Percentiles rank a stretch among this genome's conserved stretches.
Evolutionary conservation across 2,113 vertebrate genomes (phyloP).

Genomic region (Ivindomyrus marchei): DNA sequence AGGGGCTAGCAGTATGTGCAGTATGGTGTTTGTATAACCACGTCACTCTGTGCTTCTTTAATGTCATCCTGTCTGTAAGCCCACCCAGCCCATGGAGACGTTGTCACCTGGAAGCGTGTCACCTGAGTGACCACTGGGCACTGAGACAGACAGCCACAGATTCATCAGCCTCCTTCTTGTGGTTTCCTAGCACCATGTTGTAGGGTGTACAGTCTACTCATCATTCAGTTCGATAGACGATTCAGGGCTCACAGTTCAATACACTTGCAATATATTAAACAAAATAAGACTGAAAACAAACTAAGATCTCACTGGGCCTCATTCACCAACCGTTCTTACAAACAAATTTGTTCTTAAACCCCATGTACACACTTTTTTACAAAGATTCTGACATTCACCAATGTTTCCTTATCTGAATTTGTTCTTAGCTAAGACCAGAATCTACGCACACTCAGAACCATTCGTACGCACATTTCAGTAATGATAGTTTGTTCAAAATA

Average conservation of each 20-base stretch:
- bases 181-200: not conserved
- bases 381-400: no score
- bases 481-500: no score
- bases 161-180: not conserved
- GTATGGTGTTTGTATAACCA: constrained; percentile 77
- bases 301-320: not conserved
- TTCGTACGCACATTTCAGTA: no score
- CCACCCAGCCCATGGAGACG: not conserved
- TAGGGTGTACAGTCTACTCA: not conserved
- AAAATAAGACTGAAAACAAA: not conserved
- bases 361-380: no score
- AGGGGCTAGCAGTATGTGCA: constrained; percentile 69
- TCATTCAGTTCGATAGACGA: not conserved
- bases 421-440: no score
- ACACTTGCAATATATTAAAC: not conserved
- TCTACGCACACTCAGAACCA: no score
- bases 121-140: not conserved
- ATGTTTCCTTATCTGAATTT: no score
- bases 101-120: not conserved
- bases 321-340: no score
- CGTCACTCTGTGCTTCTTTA: constrained; percentile 47
- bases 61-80: not conserved
- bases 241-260: not conserved
- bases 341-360: no score
- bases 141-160: not conserved